Evolutionary conservation across 2,888 invertebrate species (phyloP).

Genomic region (Linnaemya vulpina): DNA sequence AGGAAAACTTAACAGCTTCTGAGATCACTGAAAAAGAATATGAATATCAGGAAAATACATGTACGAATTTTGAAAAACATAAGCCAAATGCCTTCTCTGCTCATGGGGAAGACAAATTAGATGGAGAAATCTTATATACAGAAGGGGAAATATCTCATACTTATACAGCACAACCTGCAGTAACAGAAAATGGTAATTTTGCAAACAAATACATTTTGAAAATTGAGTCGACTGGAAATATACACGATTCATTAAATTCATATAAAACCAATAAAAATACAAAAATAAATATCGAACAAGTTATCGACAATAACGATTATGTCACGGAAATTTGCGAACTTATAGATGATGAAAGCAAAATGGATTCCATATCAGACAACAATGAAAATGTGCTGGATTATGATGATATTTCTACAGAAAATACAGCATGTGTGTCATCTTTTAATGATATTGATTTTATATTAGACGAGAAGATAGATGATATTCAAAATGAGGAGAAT

Average conservation of each 20-base stretch:
- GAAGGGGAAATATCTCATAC: background rate
- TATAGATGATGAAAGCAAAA: constrained; percentile 49
- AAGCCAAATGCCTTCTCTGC: background rate
- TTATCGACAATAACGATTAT: constrained; percentile 59
- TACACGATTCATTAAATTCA: background rate
- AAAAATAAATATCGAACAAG: background rate
- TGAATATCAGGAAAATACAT: background rate
- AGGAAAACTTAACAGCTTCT: background rate
- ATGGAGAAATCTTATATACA: background rate
- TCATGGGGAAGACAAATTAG: background rate
- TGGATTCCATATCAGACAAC: constrained; percentile 1
- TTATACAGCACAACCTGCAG: background rate
- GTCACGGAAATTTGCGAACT: constrained; percentile 65
- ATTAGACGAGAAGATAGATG: constrained; percentile 12
- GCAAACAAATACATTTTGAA: background rate
- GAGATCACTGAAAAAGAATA: background rate
- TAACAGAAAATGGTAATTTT: background rate
- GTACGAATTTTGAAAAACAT: background rate
- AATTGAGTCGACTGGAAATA: background rate
- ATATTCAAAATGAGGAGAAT: background rate
- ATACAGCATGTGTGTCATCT: background rate
- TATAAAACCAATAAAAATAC: background rate
- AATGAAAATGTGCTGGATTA: constrained; percentile 12
- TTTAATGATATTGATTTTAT: constrained; percentile 45
- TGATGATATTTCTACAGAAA: constrained; percentile 14